Base-by-base conservation (phyloP, 2,888 invertebrate species). In the Pseudanteris insignis region DNA sequence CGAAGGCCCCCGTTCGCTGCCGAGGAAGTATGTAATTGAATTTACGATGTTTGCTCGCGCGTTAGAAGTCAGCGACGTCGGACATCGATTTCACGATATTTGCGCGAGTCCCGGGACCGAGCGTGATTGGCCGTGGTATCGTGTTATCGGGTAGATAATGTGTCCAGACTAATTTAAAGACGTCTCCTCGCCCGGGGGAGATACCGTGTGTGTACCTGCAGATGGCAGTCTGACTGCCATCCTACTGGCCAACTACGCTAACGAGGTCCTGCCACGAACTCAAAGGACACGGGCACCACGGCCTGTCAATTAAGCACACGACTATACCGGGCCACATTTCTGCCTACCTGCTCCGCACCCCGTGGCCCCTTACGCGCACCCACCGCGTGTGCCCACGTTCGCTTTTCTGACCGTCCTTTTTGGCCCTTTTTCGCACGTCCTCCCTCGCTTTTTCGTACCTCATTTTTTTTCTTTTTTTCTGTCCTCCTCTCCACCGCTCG, bases 261-360 rank as follows among this genome's bases (percentile, higher is more conserved):
- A 74, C 75, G 74, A 75, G 75, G 73, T 72, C 72, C 74, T 72
- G 74, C 78, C 78, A 78, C 73, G 70, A 64, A 72, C 68, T 70
- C 73, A 71, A 72, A 75, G 72, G 72, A 75, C 73, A 73, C 64
- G 63, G 65, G 61, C 66, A 72, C 70, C 74, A 68, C 70, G 67
- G 76, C 77, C 79, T 79, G 79, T 79, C 79, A 79, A 79, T 79
- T 79, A 79, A 79, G 77, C 72, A 78, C 77, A 75, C 78, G 73
- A 75, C 78, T 76, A 73, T 76, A 74, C 75, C 76, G 75, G 73
- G 73, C 76, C 74, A 76, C 78, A 77, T 78, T 78, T 79, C 78
- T 78, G 64, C 74, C 73, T 72, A 64, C 68, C 64, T 66, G 66
- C 68, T 63, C 68, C 47, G 33, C 15, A 15, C 34, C 44, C 46